These are phyloP conservation scores for Fringilla coelebs DNA, from an alignment of 2,797 vertebrate species.

Conservation along the genomic window DNA sequence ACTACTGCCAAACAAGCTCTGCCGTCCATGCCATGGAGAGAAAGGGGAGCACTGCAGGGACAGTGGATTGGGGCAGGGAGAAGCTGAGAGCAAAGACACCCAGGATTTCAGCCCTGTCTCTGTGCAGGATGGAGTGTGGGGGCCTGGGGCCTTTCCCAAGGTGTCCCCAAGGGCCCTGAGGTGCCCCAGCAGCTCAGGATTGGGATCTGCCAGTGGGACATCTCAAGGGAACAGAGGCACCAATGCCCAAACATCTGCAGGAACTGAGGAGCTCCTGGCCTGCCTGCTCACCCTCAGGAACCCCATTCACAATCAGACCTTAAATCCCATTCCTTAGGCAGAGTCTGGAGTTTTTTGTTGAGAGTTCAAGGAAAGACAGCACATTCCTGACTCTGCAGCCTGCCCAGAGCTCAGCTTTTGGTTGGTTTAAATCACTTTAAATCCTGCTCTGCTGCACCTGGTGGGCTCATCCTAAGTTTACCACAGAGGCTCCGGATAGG, in stretches of 20 bases:
- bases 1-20: background rate
- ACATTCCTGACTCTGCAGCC: background rate
- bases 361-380: background rate
- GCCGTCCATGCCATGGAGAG: accelerated
- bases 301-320: accelerated
- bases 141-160: background rate
- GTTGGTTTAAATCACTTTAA: background rate
- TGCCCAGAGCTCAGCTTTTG: accelerated
- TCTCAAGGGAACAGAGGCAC: background rate
- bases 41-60: background rate
- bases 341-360: background rate
- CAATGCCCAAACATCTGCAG: accelerated
- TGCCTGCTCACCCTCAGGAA: background rate
- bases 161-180: background rate
- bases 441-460: background rate
- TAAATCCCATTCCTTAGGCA: background rate
- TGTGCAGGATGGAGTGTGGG: background rate
- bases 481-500: background rate
- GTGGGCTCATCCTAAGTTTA: background rate
- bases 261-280: background rate
- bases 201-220: accelerated
- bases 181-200: background rate
- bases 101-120: background rate
- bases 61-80: background rate
- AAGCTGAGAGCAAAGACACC: accelerated